Base-by-base conservation (phyloP, 2,888 invertebrate species). In the Toxonevra muliebris region DNA sequence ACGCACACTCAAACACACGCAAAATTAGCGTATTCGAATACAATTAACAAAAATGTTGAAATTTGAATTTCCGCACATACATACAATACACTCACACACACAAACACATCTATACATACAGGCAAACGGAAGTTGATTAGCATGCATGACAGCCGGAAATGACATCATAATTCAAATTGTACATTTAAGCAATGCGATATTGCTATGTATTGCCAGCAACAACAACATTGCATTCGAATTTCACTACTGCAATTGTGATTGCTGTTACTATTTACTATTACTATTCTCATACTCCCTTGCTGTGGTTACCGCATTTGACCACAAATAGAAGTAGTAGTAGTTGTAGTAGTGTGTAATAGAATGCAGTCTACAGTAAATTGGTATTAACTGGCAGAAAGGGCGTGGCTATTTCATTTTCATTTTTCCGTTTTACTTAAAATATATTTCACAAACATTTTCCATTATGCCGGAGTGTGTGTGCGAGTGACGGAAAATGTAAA, bases 121-220 rank as follows among this genome's bases (percentile, higher is more conserved):
- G 15, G 54, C 50, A 55, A 69, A 62, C 76, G 79, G 79, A 80
- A 78, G 79, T 76, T 79, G 79, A 80, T 82, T 79, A 78, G 79
- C 75, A 77, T 59, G 58, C 76, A 75, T 76, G 76, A 78, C 74
- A 69, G 66, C 72, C 82, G 79, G 76, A 82, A 77, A 77, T 73
- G 69, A 66, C 71, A 68, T 70, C 69, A 74, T 70, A 71, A 72
- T 65, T 71, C 71, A 69, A 61, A 55, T 40, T 40, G 52, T 62
- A 43, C 17, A 30, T 41, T 19, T 11, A 17, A 12, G n/a, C 48
- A 42, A 4, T 13, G 30, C 55, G 15, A 17, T 41, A 42, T 13
- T 11, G 30, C 12, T 50, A 12, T 5, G 42, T 13, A 17, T 12
- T 61, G 61, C 12, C 15, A 7, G 11, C 41, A 41, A 41, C 4